phyloP scores from a whole-genome alignment of 2,888 invertebrate species.

The Tetropium fuscum region DNA sequence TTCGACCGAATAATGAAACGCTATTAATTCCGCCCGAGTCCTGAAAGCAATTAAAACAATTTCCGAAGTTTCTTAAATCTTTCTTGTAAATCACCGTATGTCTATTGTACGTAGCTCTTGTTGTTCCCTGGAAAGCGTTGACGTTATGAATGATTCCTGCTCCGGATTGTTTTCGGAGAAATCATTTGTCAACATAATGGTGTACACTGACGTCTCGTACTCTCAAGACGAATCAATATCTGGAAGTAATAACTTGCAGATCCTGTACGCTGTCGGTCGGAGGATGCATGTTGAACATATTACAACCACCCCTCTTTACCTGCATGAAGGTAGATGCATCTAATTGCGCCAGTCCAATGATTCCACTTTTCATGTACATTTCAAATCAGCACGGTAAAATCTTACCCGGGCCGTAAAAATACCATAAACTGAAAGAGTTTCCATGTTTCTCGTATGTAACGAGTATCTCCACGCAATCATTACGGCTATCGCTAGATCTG shows the following conservation, averaged over 20 bases:
- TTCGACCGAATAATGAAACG: background rate
- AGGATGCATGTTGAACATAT: conserved; percentile 5
- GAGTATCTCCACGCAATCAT: conserved; percentile 20
- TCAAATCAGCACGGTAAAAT: conserved; percentile 1
- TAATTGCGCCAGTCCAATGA: no score
- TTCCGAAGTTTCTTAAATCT: conserved; percentile 24
- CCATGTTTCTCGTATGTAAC: conserved; percentile 13
- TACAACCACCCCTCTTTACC: no score
- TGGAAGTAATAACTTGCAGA: conserved; percentile 19
- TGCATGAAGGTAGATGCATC: no score
- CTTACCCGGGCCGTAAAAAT: background rate
- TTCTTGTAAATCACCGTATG: conserved; percentile 19
- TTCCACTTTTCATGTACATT: no score
- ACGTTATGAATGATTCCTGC: conserved; percentile 27
- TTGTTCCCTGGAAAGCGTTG: conserved; percentile 20
- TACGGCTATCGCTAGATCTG: background rate
- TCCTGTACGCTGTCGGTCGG: conserved; percentile 12
- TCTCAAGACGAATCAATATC: conserved; percentile 21
- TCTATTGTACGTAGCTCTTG: conserved; percentile 16
- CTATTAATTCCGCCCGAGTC: conserved; percentile 12
- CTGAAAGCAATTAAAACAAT: conserved; percentile 24
- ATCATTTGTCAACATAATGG: conserved; percentile 27
- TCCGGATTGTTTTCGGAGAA: conserved; percentile 25
- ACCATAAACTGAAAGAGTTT: conserved; percentile 22
- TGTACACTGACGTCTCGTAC: conserved; percentile 14